phyloP scores from a whole-genome alignment of 2,888 invertebrate species.

The Synanthedon myopaeformis region DNA sequence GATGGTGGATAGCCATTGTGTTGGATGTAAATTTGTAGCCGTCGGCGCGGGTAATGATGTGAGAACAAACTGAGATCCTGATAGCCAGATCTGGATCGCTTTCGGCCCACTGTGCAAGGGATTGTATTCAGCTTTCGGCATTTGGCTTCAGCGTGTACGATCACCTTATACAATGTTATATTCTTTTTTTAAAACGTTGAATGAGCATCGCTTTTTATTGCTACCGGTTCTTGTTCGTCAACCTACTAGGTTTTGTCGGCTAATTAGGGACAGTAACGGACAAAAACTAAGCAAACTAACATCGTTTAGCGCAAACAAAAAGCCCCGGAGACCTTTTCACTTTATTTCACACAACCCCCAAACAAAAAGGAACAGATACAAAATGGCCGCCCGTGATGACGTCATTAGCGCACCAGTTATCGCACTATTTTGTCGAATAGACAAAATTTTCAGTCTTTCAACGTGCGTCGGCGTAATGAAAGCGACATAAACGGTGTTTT shows the following conservation, averaged over 20 bases:
- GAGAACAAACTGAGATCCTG: slow-evolving; percentile 70
- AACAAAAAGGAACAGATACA: slow-evolving; percentile 55
- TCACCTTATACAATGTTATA: slow-evolving; percentile 21
- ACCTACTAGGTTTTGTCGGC: neutral
- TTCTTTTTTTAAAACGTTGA: slow-evolving; percentile 33
- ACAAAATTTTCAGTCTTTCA: slow-evolving; percentile 66
- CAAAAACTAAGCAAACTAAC: slow-evolving; percentile 24
- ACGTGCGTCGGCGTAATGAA: slow-evolving; percentile 57
- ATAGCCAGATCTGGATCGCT: slow-evolving; percentile 65
- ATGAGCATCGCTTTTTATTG: slow-evolving; percentile 37
- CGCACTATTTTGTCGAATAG: slow-evolving; percentile 67
- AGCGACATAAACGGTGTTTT: slow-evolving; percentile 54
- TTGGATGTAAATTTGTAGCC: slow-evolving; percentile 71
- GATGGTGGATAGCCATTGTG: slow-evolving; percentile 71
- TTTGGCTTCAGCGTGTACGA: slow-evolving; percentile 28
- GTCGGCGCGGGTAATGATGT: slow-evolving; percentile 72
- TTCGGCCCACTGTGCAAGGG: slow-evolving; percentile 51
- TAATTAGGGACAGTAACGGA: slow-evolving; percentile 4
- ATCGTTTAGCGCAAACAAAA: slow-evolving; percentile 9
- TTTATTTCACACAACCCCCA: slow-evolving; percentile 27
- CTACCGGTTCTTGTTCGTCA: slow-evolving; percentile 37
- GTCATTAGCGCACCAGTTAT: slow-evolving; percentile 62
- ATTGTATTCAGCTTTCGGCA: slow-evolving; percentile 51
- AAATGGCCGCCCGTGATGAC: slow-evolving; percentile 45
- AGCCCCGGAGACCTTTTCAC: slow-evolving; percentile 37